phyloP scores from a whole-genome alignment of 2,113 vertebrate species.

The Pseudolaguvia tuberculata region DNA sequence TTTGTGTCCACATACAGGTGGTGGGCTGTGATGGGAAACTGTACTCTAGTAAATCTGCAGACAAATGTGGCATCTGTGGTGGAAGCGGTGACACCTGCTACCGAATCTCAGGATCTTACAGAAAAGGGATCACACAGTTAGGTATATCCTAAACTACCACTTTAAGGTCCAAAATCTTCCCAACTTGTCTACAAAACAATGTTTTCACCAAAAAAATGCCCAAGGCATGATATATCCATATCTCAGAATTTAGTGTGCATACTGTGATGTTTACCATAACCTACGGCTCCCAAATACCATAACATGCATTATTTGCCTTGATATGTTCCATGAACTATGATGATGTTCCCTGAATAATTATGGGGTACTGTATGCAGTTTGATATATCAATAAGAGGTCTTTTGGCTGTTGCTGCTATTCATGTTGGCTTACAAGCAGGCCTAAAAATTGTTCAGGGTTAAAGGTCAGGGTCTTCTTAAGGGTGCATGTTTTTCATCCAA shows the following conservation, averaged over 20 bases:
- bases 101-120: slow-evolving; percentile 80
- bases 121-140: slow-evolving; percentile 85
- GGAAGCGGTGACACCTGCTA: slow-evolving; percentile 81
- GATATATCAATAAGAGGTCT: background rate
- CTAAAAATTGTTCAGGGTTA: slow-evolving; percentile 4
- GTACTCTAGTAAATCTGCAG: slow-evolving; percentile 74
- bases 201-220: background rate
- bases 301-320: background rate
- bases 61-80: slow-evolving; percentile 82
- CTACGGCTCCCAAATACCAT: background rate
- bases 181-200: no score
- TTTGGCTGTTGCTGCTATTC: background rate
- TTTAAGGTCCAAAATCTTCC: background rate
- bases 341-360: no score
- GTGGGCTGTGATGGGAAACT: slow-evolving; percentile 83
- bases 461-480: background rate
- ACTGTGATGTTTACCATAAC: background rate
- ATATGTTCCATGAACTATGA: background rate
- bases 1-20: slow-evolving; percentile 58
- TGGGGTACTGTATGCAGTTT: background rate
- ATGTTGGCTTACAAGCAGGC: background rate
- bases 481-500: background rate
- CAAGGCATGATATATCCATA: background rate
- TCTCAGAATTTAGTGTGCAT: no score
- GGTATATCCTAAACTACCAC: slow-evolving; percentile 69